Evolutionary conservation across 2,888 invertebrate genomes (phyloP), one percentile per base, ranked within the genome.

Genomic region (Stictocephala bisonia): DNA sequence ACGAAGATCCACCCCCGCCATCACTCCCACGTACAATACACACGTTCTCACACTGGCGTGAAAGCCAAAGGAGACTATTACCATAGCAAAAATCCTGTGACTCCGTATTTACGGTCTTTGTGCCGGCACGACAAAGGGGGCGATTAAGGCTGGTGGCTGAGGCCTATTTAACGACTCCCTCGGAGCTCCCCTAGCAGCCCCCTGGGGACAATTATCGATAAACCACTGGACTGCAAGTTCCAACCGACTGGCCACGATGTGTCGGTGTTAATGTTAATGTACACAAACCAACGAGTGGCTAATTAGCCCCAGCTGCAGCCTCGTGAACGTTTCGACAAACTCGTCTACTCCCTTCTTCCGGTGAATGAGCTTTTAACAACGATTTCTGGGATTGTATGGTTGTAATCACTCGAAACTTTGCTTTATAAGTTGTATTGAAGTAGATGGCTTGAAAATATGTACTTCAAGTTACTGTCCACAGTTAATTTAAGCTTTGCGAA

Each of bases 231-330:
- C 41, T 64, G 64, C 22, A 22, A 64, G 64, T 64, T 27, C 11
- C 64, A 44, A 40, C 44, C 27, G 64, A 64, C 44, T 64, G 44
- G 24, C 18, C 26, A 26, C 41, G 27, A n/a, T n/a, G n/a, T n/a
- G n/a, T n/a, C n/a, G 41, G 64, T 64, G 64, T 64, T 64, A 64
- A 64, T 64, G 64, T 64, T 27, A 27, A 44, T 27, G 27, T 26
- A 44, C 44, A 60, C 60, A 60, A 60, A 60, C 60, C 60, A 44
- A 64, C 44, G 11, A 64, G 60, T 20, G 40, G 40, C 26, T 44
- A 40, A 64, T 64, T 64, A 44, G 27, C 44, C 64, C 60, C 60
- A 44, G 44, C 58, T 29, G 31, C 53, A 3, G 27, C 56, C 40
- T 31, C 15, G 29, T 35, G 64, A 44, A 35, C 40, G 40, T 64